Percentiles rank a stretch among this genome's conserved stretches.
These are phyloP conservation scores for Trididemnum miniatum DNA, from an alignment of 23 tunicate species.

Conservation along the genomic window DNA sequence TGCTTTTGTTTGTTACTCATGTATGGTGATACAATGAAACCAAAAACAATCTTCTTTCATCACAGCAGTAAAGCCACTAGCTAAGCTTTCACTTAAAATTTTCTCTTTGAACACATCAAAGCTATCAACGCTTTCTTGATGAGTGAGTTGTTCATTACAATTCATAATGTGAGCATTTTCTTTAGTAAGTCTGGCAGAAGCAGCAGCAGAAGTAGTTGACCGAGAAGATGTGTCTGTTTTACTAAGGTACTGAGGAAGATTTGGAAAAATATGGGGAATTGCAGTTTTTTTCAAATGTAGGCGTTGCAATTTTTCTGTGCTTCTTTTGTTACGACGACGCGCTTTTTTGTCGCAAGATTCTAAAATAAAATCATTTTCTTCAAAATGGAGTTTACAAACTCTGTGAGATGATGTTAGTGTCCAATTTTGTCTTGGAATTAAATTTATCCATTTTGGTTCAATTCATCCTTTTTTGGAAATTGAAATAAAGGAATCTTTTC, in stretches of 20 bases:
- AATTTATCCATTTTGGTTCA: not conserved
- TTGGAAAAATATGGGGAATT: not conserved
- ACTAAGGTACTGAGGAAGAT: not conserved
- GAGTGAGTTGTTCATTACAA: not conserved
- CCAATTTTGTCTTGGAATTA: not conserved
- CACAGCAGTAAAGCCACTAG: not conserved
- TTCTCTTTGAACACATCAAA: not conserved
- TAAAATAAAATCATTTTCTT: not conserved
- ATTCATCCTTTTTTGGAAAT: not conserved
- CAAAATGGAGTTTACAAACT: not conserved
- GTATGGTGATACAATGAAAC: not conserved
- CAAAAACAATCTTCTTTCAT: not conserved
- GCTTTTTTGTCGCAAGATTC: not conserved
- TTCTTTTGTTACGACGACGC: not conserved
- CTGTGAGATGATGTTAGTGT: not conserved
- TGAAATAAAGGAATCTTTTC: not conserved
- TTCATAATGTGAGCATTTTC: not conserved
- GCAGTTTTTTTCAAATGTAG: not conserved
- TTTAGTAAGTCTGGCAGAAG: not conserved
- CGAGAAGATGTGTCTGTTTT: not conserved
- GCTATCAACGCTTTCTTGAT: not conserved
- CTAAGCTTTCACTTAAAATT: not conserved
- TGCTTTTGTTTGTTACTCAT: not conserved
- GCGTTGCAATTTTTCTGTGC: not conserved
- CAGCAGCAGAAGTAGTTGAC: not conserved